phyloP scores from a whole-genome alignment of 2,888 invertebrate species.

The Andrena flavipes region DNA sequence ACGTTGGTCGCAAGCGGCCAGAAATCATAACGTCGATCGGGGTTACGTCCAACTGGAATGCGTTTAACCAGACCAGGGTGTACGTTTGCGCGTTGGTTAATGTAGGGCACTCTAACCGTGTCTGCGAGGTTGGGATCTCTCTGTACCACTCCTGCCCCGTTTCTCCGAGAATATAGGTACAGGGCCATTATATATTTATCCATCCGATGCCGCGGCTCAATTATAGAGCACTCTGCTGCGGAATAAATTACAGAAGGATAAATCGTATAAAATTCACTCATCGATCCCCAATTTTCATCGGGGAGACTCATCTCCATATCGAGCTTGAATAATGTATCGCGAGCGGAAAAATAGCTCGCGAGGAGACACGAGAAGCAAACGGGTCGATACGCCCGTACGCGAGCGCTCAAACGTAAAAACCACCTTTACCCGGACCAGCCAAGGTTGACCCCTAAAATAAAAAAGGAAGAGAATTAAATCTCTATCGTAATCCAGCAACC shows the following conservation, averaged over 20 bases:
- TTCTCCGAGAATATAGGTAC: constrained; percentile 33
- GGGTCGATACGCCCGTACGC: neutral
- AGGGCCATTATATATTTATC: constrained; percentile 55
- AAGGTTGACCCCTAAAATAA: neutral
- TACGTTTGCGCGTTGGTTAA: constrained; percentile 39
- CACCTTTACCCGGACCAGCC: neutral
- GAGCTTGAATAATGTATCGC: constrained; percentile 29
- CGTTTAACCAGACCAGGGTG: constrained; percentile 4
- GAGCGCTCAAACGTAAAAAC: constrained; percentile 5
- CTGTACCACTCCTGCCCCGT: constrained; percentile 3
- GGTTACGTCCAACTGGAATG: constrained; percentile 29
- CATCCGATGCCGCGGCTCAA: constrained; percentile 45
- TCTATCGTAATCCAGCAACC: neutral
- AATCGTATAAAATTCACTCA: constrained; percentile 38
- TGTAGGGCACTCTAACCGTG: constrained; percentile 50
- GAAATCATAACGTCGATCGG: constrained; percentile 43
- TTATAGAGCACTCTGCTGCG: constrained; percentile 51
- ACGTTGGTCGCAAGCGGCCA: constrained; percentile 6
- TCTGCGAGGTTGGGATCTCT: neutral
- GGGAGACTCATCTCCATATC: neutral
- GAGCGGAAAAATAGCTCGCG: neutral
- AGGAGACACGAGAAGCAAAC: neutral
- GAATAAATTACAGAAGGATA: constrained; percentile 52
- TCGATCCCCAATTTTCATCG: constrained; percentile 20
- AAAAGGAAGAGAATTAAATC: neutral